phyloP scores from a whole-genome alignment of 2,888 invertebrate genomes.

The Calliopum simillimum region DNA sequence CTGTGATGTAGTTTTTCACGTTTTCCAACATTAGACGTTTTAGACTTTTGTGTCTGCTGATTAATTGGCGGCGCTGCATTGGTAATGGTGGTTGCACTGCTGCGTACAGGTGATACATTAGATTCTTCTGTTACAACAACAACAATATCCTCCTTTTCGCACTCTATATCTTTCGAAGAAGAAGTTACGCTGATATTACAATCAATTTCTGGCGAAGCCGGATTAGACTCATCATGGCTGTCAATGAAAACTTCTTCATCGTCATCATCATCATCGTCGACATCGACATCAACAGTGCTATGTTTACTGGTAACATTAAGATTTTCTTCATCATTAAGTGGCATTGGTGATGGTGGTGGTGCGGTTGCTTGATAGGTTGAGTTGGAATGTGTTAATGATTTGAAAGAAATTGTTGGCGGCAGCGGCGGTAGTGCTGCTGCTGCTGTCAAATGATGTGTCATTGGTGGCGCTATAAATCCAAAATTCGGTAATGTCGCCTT shows the following conservation, averaged over 20 bases:
- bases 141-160: constrained; percentile 21
- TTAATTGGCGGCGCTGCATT: neutral
- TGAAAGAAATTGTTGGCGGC: constrained; percentile 11
- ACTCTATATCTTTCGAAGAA: constrained; percentile 18
- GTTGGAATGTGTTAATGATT: neutral
- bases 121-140: constrained; percentile 37
- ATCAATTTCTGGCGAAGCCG: constrained; percentile 43
- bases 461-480: constrained; percentile 62
- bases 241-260: constrained; percentile 61
- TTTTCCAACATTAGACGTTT: constrained; percentile 19
- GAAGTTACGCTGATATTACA: constrained; percentile 37
- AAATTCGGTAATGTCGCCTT: constrained; percentile 63
- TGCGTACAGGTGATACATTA: constrained; percentile 4
- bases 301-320: neutral
- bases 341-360: constrained; percentile 32
- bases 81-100: neutral
- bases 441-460: constrained; percentile 44
- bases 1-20: constrained; percentile 35
- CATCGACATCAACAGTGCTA: constrained; percentile 13
- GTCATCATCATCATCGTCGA: constrained; percentile 53
- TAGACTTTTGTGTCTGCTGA: neutral
- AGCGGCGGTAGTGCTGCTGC: constrained; percentile 13
- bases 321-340: neutral
- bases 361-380: constrained; percentile 6
- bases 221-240: constrained; percentile 51